Evolutionary conservation across 35 echinoderm and acorn worm genomes (phyloP), one percentile per base, ranked within the genome.

Genomic region (Diadema setosum): DNA sequence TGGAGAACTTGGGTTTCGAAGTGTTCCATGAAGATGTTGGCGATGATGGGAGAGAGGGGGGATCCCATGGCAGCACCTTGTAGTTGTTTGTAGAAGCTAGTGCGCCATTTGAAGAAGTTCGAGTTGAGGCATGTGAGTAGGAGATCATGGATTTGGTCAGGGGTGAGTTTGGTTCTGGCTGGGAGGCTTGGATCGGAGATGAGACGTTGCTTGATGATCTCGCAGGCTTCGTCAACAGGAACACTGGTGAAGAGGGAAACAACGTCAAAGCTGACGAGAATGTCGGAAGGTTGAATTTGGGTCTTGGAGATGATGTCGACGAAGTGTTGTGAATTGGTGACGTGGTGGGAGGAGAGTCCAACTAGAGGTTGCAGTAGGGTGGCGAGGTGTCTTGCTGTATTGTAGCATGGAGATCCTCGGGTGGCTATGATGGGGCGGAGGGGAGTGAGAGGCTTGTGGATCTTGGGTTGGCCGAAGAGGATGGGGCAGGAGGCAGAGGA

Each of bases 11-110:
- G 24, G 23, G 32, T n/a, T 42, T 86, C 60, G 20, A 69, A 86
- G 40, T 64, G 3, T 42, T 86, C 58, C 84, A 69, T 64, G 58
- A 84, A 9, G 16, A 65, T 35, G 58, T 42, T 86, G n/a, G 84
- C 60, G 5, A 29, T 46, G 17, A 81, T 45, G 3, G 42, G 78
- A 45, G 42, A 81, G 5, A 81, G 9, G 24, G 84, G 60, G 12
- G 57, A 65, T 35, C 60, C 84, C 58, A 86, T 86, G 18, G 58
- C 35, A 7, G 39, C 57, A 5, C 39, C 57, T 39, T 45, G 15
- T 15, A 27, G 58, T 43, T 45, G 84, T 17, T 65, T 32, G 57
- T 45, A 67, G 57, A 11, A 86, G 12, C n/a, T 16, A 9, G 39
- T 35, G 15, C 37, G 29, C 20, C 34, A 86, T 70, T 67, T 64